These are phyloP conservation scores for Marcusenius ussheri DNA, from an alignment of 2,113 vertebrate genomes.

Conservation along the genomic window DNA sequence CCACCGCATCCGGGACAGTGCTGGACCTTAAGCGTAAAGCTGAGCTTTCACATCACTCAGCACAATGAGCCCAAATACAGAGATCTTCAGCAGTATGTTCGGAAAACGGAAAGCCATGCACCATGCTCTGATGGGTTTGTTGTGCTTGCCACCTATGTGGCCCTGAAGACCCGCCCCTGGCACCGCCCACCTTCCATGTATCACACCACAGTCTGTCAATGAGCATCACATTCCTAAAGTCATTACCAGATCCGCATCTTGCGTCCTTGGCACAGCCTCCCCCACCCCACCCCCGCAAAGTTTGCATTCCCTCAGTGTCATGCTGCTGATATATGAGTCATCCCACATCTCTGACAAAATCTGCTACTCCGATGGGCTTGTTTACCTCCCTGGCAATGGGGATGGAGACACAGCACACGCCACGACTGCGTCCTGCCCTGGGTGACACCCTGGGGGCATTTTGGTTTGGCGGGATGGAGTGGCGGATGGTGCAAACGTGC, in stretches of 20 bases:
- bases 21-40: background rate
- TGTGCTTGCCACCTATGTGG: constrained; percentile 31
- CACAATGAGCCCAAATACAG: background rate
- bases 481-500: background rate
- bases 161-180: background rate
- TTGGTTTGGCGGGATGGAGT: background rate
- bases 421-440: background rate
- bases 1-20: background rate
- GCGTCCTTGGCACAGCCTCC: background rate
- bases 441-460: background rate
- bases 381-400: background rate
- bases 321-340: constrained; percentile 26
- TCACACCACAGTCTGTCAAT: constrained; percentile 21
- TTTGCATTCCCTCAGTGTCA: background rate
- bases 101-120: constrained; percentile 27
- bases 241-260: background rate
- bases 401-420: background rate
- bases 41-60: background rate
- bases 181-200: background rate
- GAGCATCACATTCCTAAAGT: background rate
- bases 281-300: background rate
- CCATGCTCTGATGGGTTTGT: constrained; percentile 27
- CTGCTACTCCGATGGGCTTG: constrained; percentile 10
- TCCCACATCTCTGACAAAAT: constrained; percentile 28
- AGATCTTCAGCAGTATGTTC: background rate